These are phyloP conservation scores for Drosophila hamatofila DNA, from an alignment of 2,888 invertebrate genomes.

Conservation along the genomic window DNA sequence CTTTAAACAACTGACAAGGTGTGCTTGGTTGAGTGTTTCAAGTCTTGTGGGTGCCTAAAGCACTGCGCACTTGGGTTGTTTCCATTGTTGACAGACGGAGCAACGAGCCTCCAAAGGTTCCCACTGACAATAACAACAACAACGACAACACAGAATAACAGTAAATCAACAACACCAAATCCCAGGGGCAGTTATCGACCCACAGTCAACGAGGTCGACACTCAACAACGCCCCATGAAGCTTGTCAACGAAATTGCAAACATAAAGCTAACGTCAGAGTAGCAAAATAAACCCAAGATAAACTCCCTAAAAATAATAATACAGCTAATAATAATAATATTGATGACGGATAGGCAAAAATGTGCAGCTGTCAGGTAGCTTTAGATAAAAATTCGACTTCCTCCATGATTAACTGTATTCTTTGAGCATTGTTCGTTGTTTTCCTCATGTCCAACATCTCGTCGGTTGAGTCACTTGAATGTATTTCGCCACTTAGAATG, in stretches of 20 bases:
- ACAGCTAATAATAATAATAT: background rate
- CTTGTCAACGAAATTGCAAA: constrained; percentile 4
- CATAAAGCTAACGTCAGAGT: constrained; percentile 14
- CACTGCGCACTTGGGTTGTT: constrained; percentile 54
- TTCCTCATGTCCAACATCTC: background rate
- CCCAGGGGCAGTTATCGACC: constrained; percentile 51
- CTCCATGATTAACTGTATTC: constrained; percentile 5
- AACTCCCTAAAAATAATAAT: background rate
- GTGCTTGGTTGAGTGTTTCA: background rate
- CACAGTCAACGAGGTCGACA: constrained; percentile 25
- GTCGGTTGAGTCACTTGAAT: constrained; percentile 14
- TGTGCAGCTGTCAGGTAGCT: constrained; percentile 4
- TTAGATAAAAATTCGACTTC: constrained; percentile 4
- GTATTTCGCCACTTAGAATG: constrained; percentile 9
- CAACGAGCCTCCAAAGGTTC: constrained; percentile 54
- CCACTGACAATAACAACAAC: constrained; percentile 9
- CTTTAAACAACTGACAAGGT: constrained; percentile 9
- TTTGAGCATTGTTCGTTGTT: background rate
- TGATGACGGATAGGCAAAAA: constrained; percentile 3
- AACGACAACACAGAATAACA: background rate
- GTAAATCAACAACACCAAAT: constrained; percentile 35
- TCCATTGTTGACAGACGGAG: constrained; percentile 43
- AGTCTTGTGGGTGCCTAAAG: background rate
- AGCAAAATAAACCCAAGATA: constrained; percentile 2
- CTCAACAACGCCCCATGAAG: constrained; percentile 35